phyloP scores from a whole-genome alignment of 2,888 invertebrate species.

The Creontiades dilutus region DNA sequence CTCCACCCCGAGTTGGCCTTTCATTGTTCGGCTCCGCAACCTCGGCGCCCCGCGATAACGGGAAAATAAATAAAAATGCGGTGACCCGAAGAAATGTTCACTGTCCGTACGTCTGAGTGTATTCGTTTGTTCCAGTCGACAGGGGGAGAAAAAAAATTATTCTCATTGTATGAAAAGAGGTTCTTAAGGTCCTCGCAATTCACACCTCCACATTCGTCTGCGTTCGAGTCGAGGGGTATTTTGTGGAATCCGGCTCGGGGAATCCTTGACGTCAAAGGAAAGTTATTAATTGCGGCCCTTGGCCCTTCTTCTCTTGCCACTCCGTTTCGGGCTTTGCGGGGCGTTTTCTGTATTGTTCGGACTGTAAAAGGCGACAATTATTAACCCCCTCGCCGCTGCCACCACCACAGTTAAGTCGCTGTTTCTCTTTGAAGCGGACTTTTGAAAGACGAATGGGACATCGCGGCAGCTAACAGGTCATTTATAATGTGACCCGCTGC shows the following conservation, averaged over 20 bases:
- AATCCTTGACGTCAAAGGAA: background rate
- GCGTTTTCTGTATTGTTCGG: background rate
- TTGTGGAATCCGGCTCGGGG: background rate
- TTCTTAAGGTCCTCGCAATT: background rate
- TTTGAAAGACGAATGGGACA: background rate
- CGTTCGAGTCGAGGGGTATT: background rate
- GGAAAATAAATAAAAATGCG: background rate
- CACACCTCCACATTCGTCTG: background rate
- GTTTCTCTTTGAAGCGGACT: background rate
- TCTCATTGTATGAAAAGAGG: background rate
- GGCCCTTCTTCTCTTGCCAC: background rate
- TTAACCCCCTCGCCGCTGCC: background rate
- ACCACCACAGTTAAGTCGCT: background rate
- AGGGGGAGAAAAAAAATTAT: background rate
- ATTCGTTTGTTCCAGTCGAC: background rate
- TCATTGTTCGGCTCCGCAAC: background rate
- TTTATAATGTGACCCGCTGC: constrained; percentile 1
- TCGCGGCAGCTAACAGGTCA: background rate
- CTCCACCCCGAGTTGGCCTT: background rate
- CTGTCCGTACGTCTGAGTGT: background rate
- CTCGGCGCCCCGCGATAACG: constrained; percentile 1
- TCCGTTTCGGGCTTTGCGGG: background rate
- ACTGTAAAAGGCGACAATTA: background rate
- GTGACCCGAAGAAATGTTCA: background rate
- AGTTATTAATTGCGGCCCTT: background rate